These are phyloP conservation scores for Heterotilapia buettikoferi DNA, from an alignment of 2,113 vertebrate genomes.

Conservation along the genomic window DNA sequence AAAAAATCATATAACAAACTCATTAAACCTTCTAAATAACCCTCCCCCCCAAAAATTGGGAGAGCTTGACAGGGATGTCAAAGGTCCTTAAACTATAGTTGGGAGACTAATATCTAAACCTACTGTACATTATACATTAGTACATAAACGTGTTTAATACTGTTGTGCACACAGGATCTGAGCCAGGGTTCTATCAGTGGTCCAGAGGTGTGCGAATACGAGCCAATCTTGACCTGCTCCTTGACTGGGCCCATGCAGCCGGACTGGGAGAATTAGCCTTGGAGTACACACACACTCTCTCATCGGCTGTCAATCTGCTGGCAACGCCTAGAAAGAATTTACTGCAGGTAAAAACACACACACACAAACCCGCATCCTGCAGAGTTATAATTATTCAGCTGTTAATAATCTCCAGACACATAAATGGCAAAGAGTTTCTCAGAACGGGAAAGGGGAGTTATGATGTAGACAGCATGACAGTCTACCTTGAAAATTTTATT, in stretches of 20 bases:
- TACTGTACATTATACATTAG: not conserved
- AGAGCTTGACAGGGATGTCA: not conserved
- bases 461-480: not conserved
- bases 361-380: not conserved
- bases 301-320: conserved; percentile 71
- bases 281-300: conserved; percentile 66
- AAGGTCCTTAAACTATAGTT: not conserved
- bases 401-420: not conserved
- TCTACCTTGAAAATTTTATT: not conserved
- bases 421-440: not conserved
- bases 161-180: conserved; percentile 60
- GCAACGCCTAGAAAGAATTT: conserved; percentile 71
- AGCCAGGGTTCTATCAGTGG: conserved; percentile 75
- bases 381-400: not conserved
- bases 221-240: conserved; percentile 71
- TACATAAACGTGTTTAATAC: not conserved
- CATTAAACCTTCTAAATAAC: not conserved
- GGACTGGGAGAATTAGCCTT: conserved; percentile 68
- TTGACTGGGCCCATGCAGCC: conserved; percentile 71
- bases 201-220: conserved; percentile 70
- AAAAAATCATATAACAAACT: not conserved
- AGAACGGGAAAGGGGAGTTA: not conserved
- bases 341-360: conserved; percentile 59
- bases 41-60: fast-evolving
- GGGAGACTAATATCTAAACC: not conserved